Conservation (phyloP, 2,797 vertebrate genomes). For the Nyctibius grandis region DNA sequence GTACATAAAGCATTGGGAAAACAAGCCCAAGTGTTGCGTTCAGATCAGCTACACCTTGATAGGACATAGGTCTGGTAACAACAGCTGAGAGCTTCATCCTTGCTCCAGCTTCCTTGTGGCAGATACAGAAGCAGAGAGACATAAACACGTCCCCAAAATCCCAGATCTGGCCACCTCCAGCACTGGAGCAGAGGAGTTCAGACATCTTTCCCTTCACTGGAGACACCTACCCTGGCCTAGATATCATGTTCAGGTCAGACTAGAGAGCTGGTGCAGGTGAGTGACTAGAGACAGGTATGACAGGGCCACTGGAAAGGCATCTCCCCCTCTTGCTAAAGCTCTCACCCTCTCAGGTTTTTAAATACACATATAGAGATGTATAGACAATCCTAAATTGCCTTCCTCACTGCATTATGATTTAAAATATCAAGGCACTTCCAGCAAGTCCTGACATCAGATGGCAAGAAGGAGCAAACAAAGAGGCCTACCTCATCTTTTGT, state of each 20-base stretch:
- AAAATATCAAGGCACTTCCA: conserved; percentile 36
- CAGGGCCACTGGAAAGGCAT: background rate
- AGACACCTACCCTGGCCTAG: background rate
- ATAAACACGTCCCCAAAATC: background rate
- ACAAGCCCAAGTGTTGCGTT: background rate
- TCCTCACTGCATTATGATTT: background rate
- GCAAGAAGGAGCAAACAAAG: conserved; percentile 54
- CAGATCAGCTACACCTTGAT: background rate
- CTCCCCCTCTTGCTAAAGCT: background rate
- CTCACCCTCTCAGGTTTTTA: background rate
- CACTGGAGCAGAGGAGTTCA: background rate
- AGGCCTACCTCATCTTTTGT: conserved; percentile 42
- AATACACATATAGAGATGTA: background rate
- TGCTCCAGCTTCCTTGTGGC: background rate
- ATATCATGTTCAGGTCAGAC: accelerated
- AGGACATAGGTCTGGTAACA: background rate
- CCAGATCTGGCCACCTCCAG: background rate
- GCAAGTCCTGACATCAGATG: conserved; percentile 30
- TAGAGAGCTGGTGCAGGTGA: background rate
- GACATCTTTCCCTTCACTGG: background rate
- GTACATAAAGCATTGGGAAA: background rate
- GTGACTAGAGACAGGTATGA: background rate
- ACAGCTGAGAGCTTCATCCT: background rate
- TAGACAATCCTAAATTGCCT: background rate
- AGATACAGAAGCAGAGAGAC: background rate